Evolutionary conservation across 2,888 invertebrate species (phyloP).

Genomic region (Ptychoptera contaminata): DNA sequence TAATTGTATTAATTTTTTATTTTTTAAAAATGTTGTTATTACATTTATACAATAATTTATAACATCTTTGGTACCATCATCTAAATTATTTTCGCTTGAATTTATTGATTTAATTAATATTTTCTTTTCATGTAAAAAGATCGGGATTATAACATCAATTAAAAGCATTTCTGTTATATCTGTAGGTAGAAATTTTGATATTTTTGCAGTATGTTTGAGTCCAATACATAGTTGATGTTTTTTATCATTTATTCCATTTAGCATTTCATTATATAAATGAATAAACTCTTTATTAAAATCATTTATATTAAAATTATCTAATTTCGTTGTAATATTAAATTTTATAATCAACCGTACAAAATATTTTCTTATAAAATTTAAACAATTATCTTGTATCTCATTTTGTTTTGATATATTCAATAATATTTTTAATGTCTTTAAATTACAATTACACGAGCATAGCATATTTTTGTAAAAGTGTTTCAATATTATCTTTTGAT

Average conservation of each 20-base stretch:
- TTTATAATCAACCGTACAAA: constrained; percentile 17
- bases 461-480: constrained; percentile 21
- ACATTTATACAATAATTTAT: constrained; percentile 25
- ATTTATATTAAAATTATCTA: constrained; percentile 1
- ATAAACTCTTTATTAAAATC: constrained; percentile 4
- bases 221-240: not conserved
- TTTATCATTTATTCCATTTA: constrained; percentile 1
- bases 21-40: constrained; percentile 25
- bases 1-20: constrained; percentile 24
- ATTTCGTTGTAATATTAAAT: not conserved
- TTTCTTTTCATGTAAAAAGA: constrained; percentile 21
- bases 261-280: constrained; percentile 4
- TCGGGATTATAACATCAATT: constrained; percentile 25
- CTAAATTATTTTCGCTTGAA: not conserved
- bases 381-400: constrained; percentile 24
- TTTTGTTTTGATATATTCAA: constrained; percentile 16
- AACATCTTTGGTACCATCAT: not conserved
- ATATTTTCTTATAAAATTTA: constrained; percentile 19
- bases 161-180: constrained; percentile 23
- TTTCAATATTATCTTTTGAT: constrained; percentile 21
- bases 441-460: constrained; percentile 27
- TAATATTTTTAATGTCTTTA: constrained; percentile 17
- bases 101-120: not conserved
- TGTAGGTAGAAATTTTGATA: constrained; percentile 21
- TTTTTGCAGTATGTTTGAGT: constrained; percentile 24